Conservation (phyloP, 2,113 vertebrate genomes). For the Hiodon alosoides region DNA sequence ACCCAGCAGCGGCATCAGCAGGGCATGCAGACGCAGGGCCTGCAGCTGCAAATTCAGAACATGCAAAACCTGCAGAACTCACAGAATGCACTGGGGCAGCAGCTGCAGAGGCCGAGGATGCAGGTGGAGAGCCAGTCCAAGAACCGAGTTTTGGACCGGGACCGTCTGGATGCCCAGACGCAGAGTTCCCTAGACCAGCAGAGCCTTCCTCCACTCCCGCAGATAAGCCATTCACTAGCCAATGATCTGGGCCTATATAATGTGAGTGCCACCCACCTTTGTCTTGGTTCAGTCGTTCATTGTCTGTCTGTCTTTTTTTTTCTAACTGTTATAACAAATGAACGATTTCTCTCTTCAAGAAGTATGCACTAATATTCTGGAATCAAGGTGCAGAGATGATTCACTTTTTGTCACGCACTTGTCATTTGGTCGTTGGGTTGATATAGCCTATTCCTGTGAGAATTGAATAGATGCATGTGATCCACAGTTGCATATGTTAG, state of each 20-base stretch:
- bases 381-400: too few relatives aligned
- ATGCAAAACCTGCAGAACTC: conserved; percentile 55
- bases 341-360: neutral
- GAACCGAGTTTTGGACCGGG: conserved; percentile 19
- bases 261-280: conserved; percentile 36
- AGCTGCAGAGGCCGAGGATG: conserved; percentile 30
- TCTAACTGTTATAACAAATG: neutral
- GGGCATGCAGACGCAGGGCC: conserved; percentile 21
- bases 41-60: conserved; percentile 46
- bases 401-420: too few relatives aligned
- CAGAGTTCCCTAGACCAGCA: conserved; percentile 30
- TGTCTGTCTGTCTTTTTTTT: neutral
- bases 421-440: too few relatives aligned
- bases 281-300: neutral
- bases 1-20: conserved; percentile 39
- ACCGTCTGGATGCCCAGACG: conserved; percentile 24
- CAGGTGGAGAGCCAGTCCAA: conserved; percentile 38
- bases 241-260: conserved; percentile 57
- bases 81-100: conserved; percentile 30
- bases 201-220: conserved; percentile 49
- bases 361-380: too few relatives aligned
- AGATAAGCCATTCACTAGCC: conserved; percentile 51
- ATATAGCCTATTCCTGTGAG: too few relatives aligned
- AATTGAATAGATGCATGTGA: too few relatives aligned
- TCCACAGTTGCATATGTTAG: too few relatives aligned